Evolutionary conservation across 2,888 invertebrate genomes (phyloP), one percentile per base, ranked within the genome.

Genomic region (Holacanthella duospinosa): DNA sequence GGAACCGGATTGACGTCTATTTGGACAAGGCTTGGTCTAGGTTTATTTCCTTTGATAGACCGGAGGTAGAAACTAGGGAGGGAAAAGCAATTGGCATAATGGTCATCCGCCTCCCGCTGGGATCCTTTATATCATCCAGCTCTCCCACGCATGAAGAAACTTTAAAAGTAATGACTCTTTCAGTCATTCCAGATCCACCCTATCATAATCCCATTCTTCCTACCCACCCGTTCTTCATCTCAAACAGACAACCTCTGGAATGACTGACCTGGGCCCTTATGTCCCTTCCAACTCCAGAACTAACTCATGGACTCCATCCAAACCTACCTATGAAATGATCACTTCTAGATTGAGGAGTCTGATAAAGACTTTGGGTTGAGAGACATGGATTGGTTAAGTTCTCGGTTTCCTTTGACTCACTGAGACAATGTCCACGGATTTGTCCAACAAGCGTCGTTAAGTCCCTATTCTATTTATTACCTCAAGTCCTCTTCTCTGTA

Each of bases 21-120:
- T n/a, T n/a, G n/a, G n/a, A n/a, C n/a, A n/a, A n/a, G n/a, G n/a
- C n/a, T n/a, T n/a, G n/a, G n/a, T n/a, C n/a, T 36, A 21, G 6
- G 3, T 58, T 29, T 9, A 58, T 58, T 58, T 26, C 25, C 6
- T 55, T 19, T 57, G 27, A 57, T 60, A 44, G 57, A 43, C 44
- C 55, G 48, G 28, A n/a, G n/a, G n/a, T n/a, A n/a, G n/a, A n/a
- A n/a, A n/a, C n/a, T n/a, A 43, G 43, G 12, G 62, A 25, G 29
- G 65, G 59, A 62, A 64, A 64, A 66, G 64, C 66, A 68, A 66
- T 66, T 66, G 65, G 57, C 61, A 64, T 68, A 68, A 68, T 68
- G 68, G 68, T 66, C 66, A 68, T 64, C 63, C 59, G 62, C 64
- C 68, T 57, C 68, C 68, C 59, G 68, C 68, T 66, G 68, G 54